Conservation (phyloP, 2,888 invertebrate species). For the Drosophila putrida region DNA sequence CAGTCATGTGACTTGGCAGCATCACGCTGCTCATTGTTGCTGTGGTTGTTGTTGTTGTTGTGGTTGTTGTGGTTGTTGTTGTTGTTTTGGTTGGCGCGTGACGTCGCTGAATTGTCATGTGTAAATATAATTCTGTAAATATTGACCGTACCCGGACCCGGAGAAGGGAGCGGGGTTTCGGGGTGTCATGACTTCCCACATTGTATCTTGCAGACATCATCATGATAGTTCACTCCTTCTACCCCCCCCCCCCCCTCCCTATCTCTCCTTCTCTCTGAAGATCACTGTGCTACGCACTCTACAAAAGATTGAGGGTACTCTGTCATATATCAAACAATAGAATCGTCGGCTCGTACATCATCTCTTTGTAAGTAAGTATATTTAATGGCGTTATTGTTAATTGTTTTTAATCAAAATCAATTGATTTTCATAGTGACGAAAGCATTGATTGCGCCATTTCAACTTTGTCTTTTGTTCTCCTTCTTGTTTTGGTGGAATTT, state of each 20-base stretch:
- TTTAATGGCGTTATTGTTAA: slow-evolving; percentile 69
- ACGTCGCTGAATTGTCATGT: slow-evolving; percentile 48
- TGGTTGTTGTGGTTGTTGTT: slow-evolving; percentile 22
- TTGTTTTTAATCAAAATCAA: slow-evolving; percentile 77
- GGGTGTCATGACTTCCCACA: background rate
- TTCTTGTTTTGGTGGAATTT: background rate
- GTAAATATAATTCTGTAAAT: slow-evolving; percentile 52
- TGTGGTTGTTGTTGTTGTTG: slow-evolving; percentile 22
- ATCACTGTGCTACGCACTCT: slow-evolving; percentile 27
- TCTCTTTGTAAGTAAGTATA: slow-evolving; percentile 24
- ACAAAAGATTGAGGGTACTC: background rate
- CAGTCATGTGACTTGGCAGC: slow-evolving; percentile 72
- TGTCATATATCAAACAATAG: slow-evolving; percentile 39
- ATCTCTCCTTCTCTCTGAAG: background rate
- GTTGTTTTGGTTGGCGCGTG: slow-evolving; percentile 35
- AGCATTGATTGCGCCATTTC: slow-evolving; percentile 67
- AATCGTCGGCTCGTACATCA: slow-evolving; percentile 11
- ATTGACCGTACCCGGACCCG: slow-evolving; percentile 19
- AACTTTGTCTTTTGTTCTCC: slow-evolving; percentile 16
- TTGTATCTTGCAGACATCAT: slow-evolving; percentile 1
- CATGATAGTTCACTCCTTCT: background rate
- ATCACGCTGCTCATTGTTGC: slow-evolving; percentile 52
- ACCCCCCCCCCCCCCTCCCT: background rate
- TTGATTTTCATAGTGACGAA: slow-evolving; percentile 75
- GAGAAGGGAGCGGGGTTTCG: background rate